Conservation (phyloP, 2,797 vertebrate genomes). For the Pantherophis vulpinus region DNA sequence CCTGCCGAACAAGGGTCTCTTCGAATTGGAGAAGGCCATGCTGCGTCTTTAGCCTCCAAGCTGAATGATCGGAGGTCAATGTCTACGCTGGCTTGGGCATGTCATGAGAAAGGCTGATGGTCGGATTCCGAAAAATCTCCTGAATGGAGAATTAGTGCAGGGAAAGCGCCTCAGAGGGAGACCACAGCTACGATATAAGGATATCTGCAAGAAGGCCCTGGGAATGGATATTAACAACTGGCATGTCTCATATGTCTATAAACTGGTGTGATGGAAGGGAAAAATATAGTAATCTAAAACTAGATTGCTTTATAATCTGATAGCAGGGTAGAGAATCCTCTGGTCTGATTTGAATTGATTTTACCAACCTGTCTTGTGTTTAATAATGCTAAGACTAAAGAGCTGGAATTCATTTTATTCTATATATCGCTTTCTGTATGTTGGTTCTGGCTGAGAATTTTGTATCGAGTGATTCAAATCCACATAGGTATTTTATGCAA, state of each 20-base stretch:
- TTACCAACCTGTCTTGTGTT: background rate
- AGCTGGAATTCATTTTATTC: background rate
- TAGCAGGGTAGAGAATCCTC: background rate
- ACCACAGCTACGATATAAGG: no score
- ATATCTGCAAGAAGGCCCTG: no score
- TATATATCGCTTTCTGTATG: background rate
- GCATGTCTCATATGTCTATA: background rate
- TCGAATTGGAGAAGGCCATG: no score
- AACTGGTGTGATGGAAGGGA: background rate
- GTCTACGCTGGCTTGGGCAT: no score
- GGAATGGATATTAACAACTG: accelerated
- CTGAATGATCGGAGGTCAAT: no score
- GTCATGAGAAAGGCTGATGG: no score
- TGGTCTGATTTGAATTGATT: background rate
- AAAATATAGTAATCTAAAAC: background rate
- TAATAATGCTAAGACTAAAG: background rate
- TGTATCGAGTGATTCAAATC: background rate
- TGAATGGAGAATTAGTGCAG: no score
- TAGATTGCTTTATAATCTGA: background rate
- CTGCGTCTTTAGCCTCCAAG: no score
- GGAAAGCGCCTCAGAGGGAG: no score
- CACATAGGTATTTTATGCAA: background rate
- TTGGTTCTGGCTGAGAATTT: background rate
- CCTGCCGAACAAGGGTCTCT: no score
- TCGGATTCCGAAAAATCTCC: no score